Evolutionary conservation across 2,797 vertebrate species (phyloP).

Genomic region (Eurystomus glaucurus): DNA sequence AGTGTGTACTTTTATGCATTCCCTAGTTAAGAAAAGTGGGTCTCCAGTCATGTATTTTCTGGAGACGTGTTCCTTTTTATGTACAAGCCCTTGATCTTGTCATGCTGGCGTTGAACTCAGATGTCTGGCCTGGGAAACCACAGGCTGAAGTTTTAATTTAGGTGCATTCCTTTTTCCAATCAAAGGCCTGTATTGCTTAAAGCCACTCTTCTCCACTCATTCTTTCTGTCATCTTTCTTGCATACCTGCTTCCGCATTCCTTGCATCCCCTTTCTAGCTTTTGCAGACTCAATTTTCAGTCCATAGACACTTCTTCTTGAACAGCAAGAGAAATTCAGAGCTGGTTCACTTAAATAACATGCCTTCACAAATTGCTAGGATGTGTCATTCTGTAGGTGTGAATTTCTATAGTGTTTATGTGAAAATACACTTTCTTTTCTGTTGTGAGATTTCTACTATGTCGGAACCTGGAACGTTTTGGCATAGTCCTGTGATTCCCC

Average conservation of each 20-base stretch:
- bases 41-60: not conserved
- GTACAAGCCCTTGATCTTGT: not conserved
- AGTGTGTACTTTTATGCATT: not conserved
- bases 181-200: not conserved
- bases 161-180: not conserved
- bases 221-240: not conserved
- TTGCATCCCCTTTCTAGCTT: not conserved
- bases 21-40: not conserved
- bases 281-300: not conserved
- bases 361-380: not conserved
- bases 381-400: not conserved
- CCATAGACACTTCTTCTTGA: not conserved
- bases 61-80: not conserved
- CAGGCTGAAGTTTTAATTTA: not conserved
- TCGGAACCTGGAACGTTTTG: not conserved
- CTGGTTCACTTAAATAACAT: not conserved
- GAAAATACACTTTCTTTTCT: not conserved
- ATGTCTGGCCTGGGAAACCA: not conserved
- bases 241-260: not conserved
- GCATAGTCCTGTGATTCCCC: accelerated
- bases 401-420: not conserved
- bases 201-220: not conserved
- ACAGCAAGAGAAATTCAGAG: not conserved
- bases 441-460: not conserved
- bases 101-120: not conserved